Evolutionary conservation across 2,888 invertebrate species (phyloP).

Genomic region (Epiblema foenella): DNA sequence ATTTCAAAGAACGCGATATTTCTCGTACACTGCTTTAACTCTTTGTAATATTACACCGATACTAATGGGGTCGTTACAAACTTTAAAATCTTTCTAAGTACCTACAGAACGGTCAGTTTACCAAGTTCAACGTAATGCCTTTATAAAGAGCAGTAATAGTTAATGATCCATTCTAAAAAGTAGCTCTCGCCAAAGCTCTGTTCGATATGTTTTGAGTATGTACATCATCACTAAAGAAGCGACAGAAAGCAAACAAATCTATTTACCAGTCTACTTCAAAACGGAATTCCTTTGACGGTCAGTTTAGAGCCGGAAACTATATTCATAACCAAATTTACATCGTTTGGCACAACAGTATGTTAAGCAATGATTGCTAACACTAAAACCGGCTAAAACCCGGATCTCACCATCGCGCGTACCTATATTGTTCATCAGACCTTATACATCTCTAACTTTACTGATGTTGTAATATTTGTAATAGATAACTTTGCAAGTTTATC

Average conservation of each 20-base stretch:
- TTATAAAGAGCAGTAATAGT: neutral
- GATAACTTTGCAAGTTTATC: too few relatives aligned
- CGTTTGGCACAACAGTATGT: neutral
- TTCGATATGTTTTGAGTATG: constrained; percentile 4
- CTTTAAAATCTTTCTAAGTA: constrained; percentile 2
- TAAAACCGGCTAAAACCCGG: too few relatives aligned
- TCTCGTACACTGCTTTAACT: too few relatives aligned
- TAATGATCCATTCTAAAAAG: neutral
- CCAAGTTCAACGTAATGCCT: neutral
- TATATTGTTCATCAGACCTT: too few relatives aligned
- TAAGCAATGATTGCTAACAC: too few relatives aligned
- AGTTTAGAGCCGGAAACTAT: constrained; percentile 3
- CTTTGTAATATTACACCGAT: constrained; percentile 17
- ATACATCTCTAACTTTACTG: too few relatives aligned
- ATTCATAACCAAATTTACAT: neutral
- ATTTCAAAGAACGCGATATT: too few relatives aligned
- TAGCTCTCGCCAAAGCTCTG: neutral
- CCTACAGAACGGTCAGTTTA: neutral
- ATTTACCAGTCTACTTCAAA: constrained; percentile 3
- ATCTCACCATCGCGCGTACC: too few relatives aligned
- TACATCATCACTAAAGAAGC: neutral
- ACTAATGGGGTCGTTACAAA: neutral
- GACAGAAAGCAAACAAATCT: constrained; percentile 14
- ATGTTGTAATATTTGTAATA: too few relatives aligned
- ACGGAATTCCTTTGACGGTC: constrained; percentile 7